Base-by-base conservation (phyloP, 2,888 invertebrate species). In the Masnerella sp. region DNA sequence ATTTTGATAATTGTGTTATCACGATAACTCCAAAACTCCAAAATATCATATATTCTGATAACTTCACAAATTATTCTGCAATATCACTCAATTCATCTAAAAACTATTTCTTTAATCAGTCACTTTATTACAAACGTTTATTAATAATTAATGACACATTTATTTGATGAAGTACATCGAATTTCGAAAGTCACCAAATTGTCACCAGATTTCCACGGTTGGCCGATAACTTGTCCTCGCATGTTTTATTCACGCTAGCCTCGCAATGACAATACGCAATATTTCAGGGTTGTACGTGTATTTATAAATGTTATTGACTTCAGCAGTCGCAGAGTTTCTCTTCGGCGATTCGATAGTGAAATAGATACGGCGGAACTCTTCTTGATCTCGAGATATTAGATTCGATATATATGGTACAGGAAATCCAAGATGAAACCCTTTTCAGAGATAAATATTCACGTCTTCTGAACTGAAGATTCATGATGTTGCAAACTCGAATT, bases 261-360 rank as follows among this genome's bases (percentile, higher is more conserved):
- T 28, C 11, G 12, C 62, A 32, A 51, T 56, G 52, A 71, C 58
- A 64, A 45, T 14, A 22, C 34, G 54, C 32, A 38, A 42, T 71
- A 62, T 71, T 64, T 71, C 70, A 62, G 58, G 36, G 43, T 43
- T 17, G 28, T 34, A 15, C 40, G 42, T 42, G 52, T 64, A 71
- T 71, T 71, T 71, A 71, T 64, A 65, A 65, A 71, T 64, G 71
- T 65, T 65, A 65, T 59, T 71, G 65, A 58, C 58, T 64, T 40
- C 40, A 11, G 47, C 7, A 17, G 36, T 51, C 38, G 40, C 40
- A n/a, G 28, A 64, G 71, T 71, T 71, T 71, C 71, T 71, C 71
- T 71, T 71, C 52, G 52, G 64, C 59, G 65, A 71, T 59, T 71
- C 43, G 71, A 71, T 71, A 71, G 65, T 43, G 70, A 62, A 71